Base-by-base conservation (phyloP, 2,888 invertebrate genomes). In the Acleris literana region DNA sequence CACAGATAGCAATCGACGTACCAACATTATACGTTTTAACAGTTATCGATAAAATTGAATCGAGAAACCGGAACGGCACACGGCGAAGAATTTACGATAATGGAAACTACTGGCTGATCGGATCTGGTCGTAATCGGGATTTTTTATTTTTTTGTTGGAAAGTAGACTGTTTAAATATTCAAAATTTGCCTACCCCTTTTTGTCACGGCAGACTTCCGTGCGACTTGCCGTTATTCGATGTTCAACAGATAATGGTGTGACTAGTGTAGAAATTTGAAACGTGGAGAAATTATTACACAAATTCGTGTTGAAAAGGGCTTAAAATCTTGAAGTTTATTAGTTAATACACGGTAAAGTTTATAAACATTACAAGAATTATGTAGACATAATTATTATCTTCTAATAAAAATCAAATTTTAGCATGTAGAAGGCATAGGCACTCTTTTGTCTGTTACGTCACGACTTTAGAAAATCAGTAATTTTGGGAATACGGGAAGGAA, bases 101-200 rank as follows among this genome's bases (percentile, higher is more conserved):
- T 81, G 82, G 73, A 75, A 67, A 78, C 80, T 80, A 82, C 74
- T 76, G 71, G 71, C 75, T 68, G 79, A 79, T 81, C 74, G 75
- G 69, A 84, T 84, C 83, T 71, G 75, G 63, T 69, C 73, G 74
- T 83, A 84, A 83, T 81, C 77, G 79, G 70, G 69, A 5, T 46
- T 70, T 73, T 73, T 79, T 82, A 77, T 81, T 77, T 76, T 82
- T 83, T 84, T 82, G 79, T 82, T 78, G 77, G 73, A 72, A 76
- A 75, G 72, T 74, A 74, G 78, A 79, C 75, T 76, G 80, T 78
- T 87, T 84, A 84, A 85, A 86, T 88, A 88, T 88, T 87, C 85
- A 81, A 85, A 86, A 86, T 86, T 82, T 74, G 78, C 74, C 74
- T 82, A 87, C 87, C 89, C 88, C 84, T 88, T 87, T 85, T 82